A percentile compares a stretch with the other conserved stretches of the same genome.
Conservation (phyloP, 1,140 invertebrate genomes). For the Tetraneura akinire region DNA sequence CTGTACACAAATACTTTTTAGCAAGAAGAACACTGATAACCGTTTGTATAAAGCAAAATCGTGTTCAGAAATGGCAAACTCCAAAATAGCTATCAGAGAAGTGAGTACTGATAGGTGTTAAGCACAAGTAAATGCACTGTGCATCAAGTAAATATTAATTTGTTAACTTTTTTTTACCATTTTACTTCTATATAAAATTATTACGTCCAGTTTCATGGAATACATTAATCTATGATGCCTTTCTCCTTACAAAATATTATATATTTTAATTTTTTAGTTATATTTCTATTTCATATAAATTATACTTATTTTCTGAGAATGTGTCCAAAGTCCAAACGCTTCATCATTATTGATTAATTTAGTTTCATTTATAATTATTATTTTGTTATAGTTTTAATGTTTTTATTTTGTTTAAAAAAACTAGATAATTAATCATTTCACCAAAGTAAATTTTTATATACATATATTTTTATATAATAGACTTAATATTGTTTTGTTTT, state of each 20-base stretch:
- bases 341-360: not conserved
- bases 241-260: too few relatives aligned
- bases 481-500: slow-evolving; percentile 3
- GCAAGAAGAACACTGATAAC: slow-evolving; percentile 44
- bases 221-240: too few relatives aligned
- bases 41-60: slow-evolving; percentile 53
- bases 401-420: not conserved
- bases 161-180: not conserved
- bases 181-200: not conserved
- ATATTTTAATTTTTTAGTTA: too few relatives aligned
- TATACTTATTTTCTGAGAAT: not conserved
- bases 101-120: not conserved
- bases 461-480: slow-evolving; percentile 27
- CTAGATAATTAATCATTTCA: slow-evolving; percentile 21
- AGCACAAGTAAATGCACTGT: too few relatives aligned
- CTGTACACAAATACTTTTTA: slow-evolving; percentile 54
- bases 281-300: too few relatives aligned
- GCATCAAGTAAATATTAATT: not conserved
- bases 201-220: not conserved
- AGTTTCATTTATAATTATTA: not conserved
- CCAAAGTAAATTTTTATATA: slow-evolving; percentile 35
- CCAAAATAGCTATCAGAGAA: slow-evolving; percentile 43
- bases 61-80: slow-evolving; percentile 53
- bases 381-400: not conserved
- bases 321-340: not conserved